A percentile compares a stretch with the other conserved stretches of the same genome.
These are phyloP conservation scores for Naja naja DNA, from an alignment of 2,113 vertebrate species.

Conservation along the genomic window DNA sequence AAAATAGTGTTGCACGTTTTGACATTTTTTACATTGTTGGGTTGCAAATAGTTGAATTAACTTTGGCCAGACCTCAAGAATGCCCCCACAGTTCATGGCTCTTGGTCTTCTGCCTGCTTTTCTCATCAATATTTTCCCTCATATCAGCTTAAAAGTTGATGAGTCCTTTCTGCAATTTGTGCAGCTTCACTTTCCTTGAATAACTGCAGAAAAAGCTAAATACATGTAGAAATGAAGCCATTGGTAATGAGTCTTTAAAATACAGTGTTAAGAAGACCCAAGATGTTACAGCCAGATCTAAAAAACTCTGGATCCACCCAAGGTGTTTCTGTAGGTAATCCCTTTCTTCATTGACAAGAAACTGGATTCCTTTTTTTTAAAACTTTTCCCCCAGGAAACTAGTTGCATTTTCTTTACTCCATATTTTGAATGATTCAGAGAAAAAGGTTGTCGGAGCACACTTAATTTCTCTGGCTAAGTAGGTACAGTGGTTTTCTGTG, in stretches of 20 bases:
- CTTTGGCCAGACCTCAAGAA: conserved; percentile 33
- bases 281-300: background rate
- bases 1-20: conserved; percentile 20
- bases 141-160: accelerated
- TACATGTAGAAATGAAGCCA: background rate
- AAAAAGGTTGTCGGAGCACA: background rate
- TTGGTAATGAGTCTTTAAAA: background rate
- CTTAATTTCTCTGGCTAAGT: background rate
- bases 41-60: conserved; percentile 24
- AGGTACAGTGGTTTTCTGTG: accelerated
- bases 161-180: background rate
- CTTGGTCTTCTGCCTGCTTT: background rate
- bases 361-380: background rate
- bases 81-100: background rate
- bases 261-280: background rate
- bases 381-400: background rate
- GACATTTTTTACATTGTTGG: background rate
- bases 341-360: background rate
- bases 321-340: background rate
- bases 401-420: background rate
- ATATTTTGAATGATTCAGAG: background rate
- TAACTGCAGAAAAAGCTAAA: background rate
- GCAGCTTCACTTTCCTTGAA: background rate
- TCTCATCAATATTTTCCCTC: background rate
- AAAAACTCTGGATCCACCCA: background rate